Conservation (phyloP, 2,888 invertebrate species). For the Nomada ferruginata region DNA sequence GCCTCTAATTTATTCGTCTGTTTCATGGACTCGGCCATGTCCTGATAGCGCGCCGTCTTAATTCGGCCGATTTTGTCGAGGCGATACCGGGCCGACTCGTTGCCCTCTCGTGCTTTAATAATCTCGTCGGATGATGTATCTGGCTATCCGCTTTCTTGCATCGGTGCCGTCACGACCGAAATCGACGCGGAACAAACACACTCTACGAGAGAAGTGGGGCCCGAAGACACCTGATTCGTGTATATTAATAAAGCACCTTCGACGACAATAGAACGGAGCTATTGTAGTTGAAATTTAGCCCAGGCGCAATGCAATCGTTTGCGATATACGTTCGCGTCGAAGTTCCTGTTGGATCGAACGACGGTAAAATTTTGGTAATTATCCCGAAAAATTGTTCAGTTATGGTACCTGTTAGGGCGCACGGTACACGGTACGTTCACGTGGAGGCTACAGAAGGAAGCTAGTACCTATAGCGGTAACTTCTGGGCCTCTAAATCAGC, state of each 20-base stretch:
- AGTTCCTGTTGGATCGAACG: neutral
- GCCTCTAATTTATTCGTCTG: conserved; percentile 77
- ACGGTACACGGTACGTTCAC: conserved; percentile 75
- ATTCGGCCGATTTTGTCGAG: conserved; percentile 69
- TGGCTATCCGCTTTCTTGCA: conserved; percentile 16
- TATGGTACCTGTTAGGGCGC: conserved; percentile 54
- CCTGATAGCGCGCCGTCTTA: conserved; percentile 72
- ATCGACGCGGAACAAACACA: neutral
- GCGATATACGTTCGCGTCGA: neutral
- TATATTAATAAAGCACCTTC: neutral
- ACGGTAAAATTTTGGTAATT: conserved; percentile 19
- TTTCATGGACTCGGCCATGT: conserved; percentile 64
- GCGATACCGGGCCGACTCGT: conserved; percentile 31
- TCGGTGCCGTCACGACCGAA: neutral
- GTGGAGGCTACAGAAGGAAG: conserved; percentile 78
- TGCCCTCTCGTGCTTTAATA: conserved; percentile 53
- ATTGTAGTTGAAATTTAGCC: neutral
- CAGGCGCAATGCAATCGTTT: neutral
- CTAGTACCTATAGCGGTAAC: conserved; percentile 81
- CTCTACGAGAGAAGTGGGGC: neutral
- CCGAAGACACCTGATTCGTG: neutral
- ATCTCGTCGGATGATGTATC: conserved; percentile 47
- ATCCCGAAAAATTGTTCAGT: conserved; percentile 40
- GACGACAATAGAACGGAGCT: neutral
- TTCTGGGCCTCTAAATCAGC: conserved; percentile 84